phyloP scores from a whole-genome alignment of 2,888 invertebrate genomes.

The Drosophila neonasuta region DNA sequence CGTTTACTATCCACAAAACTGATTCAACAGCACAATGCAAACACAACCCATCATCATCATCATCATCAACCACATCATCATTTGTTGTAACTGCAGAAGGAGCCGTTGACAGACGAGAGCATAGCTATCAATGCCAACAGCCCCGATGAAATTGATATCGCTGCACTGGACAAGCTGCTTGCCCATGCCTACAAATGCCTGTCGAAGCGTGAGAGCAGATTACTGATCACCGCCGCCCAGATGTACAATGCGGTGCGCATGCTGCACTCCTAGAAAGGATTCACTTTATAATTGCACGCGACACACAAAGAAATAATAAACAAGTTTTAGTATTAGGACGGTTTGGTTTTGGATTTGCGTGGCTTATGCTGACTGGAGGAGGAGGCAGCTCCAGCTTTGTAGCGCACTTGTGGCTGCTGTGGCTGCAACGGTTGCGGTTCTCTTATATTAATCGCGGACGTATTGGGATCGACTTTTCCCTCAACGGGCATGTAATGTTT shows the following conservation, averaged over 20 bases:
- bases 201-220: conserved; percentile 79
- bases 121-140: conserved; percentile 75
- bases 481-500: conserved; percentile 65
- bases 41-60: neutral
- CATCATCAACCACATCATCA: neutral
- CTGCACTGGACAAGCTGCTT: conserved; percentile 80
- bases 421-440: conserved; percentile 25
- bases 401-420: neutral
- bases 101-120: conserved; percentile 41
- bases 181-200: conserved; percentile 82
- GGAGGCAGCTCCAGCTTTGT: conserved; percentile 25
- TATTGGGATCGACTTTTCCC: conserved; percentile 42
- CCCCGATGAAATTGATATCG: conserved; percentile 78
- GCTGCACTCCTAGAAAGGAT: conserved; percentile 60
- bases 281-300: conserved; percentile 44
- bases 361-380: neutral
- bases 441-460: conserved; percentile 49
- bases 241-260: conserved; percentile 83
- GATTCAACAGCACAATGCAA: conserved; percentile 5
- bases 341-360: conserved; percentile 16
- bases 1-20: conserved; percentile 63
- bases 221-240: conserved; percentile 82
- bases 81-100: conserved; percentile 45
- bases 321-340: neutral
- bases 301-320: conserved; percentile 18